Evolutionary conservation across 2,797 vertebrate species (phyloP).

Genomic region (Rhadinocentrus ornatus): DNA sequence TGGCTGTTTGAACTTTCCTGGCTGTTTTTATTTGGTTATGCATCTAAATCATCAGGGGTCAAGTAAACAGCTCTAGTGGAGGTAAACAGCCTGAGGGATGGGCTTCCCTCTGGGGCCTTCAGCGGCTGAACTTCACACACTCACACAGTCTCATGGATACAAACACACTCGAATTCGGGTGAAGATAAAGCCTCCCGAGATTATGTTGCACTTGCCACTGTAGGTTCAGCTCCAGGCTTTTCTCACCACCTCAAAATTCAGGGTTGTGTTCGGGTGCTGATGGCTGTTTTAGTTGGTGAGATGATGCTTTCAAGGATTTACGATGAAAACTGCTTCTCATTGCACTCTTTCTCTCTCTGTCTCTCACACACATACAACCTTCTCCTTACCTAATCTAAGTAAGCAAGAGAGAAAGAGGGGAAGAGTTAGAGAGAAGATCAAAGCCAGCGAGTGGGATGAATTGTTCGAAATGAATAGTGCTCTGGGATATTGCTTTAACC

Average conservation of each 20-base stretch:
- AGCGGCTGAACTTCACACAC: conserved; percentile 64
- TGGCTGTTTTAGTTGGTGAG: conserved; percentile 43
- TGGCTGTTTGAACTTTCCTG: conserved; percentile 77
- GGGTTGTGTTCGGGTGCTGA: conserved; percentile 23
- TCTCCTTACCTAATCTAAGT: conserved; percentile 63
- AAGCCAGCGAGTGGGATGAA: conserved; percentile 77
- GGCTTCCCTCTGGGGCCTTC: conserved; percentile 73
- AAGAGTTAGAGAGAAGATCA: conserved; percentile 74
- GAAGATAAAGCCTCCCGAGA: conserved; percentile 41
- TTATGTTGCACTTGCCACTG: conserved; percentile 47
- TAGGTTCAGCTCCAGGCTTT: conserved; percentile 36
- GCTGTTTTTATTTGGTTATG: conserved; percentile 81
- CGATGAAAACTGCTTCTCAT: conserved; percentile 45
- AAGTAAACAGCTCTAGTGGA: conserved; percentile 81
- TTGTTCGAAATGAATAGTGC: conserved; percentile 82
- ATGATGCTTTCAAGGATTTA: conserved; percentile 58
- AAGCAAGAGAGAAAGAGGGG: conserved; percentile 61
- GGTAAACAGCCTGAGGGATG: conserved; percentile 80
- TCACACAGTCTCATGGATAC: conserved; percentile 6
- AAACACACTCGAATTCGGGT: conserved; percentile 39
- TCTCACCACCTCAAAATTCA: conserved; percentile 29
- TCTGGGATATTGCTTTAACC: conserved; percentile 85
- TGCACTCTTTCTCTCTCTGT: conserved; percentile 12
- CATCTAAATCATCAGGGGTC: conserved; percentile 83
- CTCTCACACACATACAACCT: conserved; percentile 49